Conservation (phyloP, 2,113 vertebrate genomes). For the Mesitornis unicolor region DNA sequence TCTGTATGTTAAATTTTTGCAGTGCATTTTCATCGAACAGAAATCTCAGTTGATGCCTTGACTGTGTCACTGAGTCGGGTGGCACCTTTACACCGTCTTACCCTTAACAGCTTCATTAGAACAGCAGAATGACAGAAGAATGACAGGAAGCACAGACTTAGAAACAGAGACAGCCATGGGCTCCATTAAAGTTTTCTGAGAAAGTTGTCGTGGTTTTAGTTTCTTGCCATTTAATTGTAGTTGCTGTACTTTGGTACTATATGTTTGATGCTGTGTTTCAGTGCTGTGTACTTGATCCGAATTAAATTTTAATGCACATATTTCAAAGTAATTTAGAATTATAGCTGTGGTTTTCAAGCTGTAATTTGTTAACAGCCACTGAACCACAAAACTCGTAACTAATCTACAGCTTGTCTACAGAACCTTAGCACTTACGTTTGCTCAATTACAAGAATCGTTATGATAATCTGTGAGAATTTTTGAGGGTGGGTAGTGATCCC, state of each 20-base stretch:
- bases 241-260: not conserved
- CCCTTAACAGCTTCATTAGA: not conserved
- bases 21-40: not conserved
- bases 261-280: not conserved
- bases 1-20: not conserved
- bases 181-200: not conserved
- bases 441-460: not conserved
- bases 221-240: not conserved
- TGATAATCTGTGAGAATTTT: not conserved
- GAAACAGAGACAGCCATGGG: not conserved
- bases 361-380: not conserved
- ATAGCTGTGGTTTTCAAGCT: not conserved
- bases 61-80: not conserved
- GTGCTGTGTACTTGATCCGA: not conserved
- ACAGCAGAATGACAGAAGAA: not conserved
- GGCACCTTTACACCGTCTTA: not conserved
- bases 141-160: not conserved
- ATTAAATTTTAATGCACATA: not conserved
- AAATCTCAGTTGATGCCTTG: not conserved
- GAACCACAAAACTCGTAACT: not conserved
- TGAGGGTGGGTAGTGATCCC: not conserved
- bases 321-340: not conserved
- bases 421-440: not conserved
- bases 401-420: not conserved
- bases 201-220: not conserved